These are phyloP conservation scores for Polypedilum vanderplanki DNA, from an alignment of 1,140 invertebrate genomes.

Conservation along the genomic window DNA sequence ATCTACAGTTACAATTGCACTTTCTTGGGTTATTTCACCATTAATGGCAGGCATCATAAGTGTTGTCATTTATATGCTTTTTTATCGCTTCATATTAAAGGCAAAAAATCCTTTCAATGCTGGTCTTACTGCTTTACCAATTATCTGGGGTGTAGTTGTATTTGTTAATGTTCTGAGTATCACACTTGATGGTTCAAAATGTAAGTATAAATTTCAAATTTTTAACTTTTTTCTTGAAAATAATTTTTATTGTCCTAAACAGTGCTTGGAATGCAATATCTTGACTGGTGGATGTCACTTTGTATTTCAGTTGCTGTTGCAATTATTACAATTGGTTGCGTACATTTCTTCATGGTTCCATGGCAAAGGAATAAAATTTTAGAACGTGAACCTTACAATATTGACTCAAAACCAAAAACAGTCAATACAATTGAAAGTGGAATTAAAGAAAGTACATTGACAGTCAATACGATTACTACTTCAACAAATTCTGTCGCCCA, in stretches of 20 bases:
- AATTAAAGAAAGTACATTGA: constrained; percentile 34
- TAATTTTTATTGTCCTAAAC: constrained; percentile 30
- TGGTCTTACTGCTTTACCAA: constrained; percentile 76
- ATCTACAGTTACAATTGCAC: constrained; percentile 50
- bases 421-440: constrained; percentile 43
- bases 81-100: constrained; percentile 74
- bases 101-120: constrained; percentile 71
- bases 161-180: constrained; percentile 90
- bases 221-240: background rate
- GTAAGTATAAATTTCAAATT: constrained; percentile 56
- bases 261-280: constrained; percentile 84
- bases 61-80: constrained; percentile 68
- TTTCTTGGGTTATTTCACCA: constrained; percentile 96
- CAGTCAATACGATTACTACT: constrained; percentile 35
- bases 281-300: constrained; percentile 78
- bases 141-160: constrained; percentile 89
- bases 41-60: constrained; percentile 86
- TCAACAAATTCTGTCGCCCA: constrained; percentile 57
- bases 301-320: constrained; percentile 63
- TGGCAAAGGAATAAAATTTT: constrained; percentile 63
- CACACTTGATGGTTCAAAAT: constrained; percentile 82
- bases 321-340: constrained; percentile 58
- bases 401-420: constrained; percentile 54
- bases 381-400: constrained; percentile 43
- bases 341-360: constrained; percentile 76